Evolutionary conservation across 2,888 invertebrate species (phyloP).

Genomic region (Anthophora plumipes): DNA sequence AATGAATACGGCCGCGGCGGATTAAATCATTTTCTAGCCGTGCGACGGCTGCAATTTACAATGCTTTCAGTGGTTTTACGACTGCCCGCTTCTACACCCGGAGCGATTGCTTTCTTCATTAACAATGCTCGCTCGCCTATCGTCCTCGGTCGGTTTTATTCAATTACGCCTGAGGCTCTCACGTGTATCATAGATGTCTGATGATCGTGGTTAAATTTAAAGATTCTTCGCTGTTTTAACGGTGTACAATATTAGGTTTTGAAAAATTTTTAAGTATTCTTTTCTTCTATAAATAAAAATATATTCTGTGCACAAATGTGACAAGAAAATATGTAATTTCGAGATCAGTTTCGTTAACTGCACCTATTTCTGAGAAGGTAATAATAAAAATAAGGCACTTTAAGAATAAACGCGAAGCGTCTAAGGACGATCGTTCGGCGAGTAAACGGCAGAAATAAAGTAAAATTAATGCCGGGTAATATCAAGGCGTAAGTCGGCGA

Average conservation of each 20-base stretch:
- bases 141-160: constrained; percentile 17
- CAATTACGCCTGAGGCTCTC: constrained; percentile 12
- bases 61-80: constrained; percentile 52
- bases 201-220: not conserved
- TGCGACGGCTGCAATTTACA: constrained; percentile 53
- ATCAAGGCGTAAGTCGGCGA: constrained; percentile 39
- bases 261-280: too few species aligned
- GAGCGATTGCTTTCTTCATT: constrained; percentile 66
- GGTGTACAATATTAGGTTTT: too few species aligned
- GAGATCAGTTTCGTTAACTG: too few species aligned
- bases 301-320: too few species aligned
- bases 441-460: not conserved
- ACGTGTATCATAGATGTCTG: not conserved
- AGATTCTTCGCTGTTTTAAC: not conserved
- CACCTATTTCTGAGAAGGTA: too few species aligned
- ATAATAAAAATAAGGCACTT: too few species aligned
- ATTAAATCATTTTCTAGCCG: constrained; percentile 63
- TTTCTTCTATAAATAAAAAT: too few species aligned
- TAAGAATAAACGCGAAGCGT: not conserved
- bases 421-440: not conserved
- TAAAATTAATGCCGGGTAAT: constrained; percentile 8
- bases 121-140: constrained; percentile 43
- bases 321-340: too few species aligned
- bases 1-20: constrained; percentile 45
- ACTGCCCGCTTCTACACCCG: constrained; percentile 35